Evolutionary conservation across 2,888 invertebrate genomes (phyloP), one percentile per base, ranked within the genome.

Genomic region (Campaea margaritaria): DNA sequence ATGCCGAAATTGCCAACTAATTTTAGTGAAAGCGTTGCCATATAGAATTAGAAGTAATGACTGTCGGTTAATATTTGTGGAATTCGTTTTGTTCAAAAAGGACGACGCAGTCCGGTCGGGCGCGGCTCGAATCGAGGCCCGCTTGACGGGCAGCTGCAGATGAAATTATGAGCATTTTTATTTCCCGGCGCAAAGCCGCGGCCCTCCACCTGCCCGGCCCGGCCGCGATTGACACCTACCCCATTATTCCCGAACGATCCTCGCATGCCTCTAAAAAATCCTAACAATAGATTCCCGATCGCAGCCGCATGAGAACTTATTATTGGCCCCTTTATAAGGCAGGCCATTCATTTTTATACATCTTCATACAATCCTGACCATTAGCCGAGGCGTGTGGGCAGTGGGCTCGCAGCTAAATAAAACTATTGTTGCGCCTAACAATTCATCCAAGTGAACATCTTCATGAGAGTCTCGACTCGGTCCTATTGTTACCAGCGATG

Each of bases 311-410:
- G 89, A 88, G 89, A 90, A 89, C 85, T 87, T 90, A 91, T 91
- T 89, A 91, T 91, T 91, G 85, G 89, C 85, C 86, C 79, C 79
- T 83, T 84, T 85, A 89, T 85, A 86, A 86, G 78, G 76, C 76
- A 76, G 81, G 75, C 88, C 81, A 85, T 89, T 89, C 88, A 86
- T 86, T 89, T 89, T 89, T 86, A 67, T 67, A 91, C 86, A 87
- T 89, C 91, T 90, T 88, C 83, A 89, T 90, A 92, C 87, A 90
- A 89, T 86, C 82, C 87, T 83, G 76, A 78, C 91, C 88, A 92
- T 92, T 92, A 91, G 85, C 81, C 78, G 75, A 86, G 90, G 89
- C 91, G 91, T 90, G 91, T 91, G 91, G 92, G 91, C 87, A 91
- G 90, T 85, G 87, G 90, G 90, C 89, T 85, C 76, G 82, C 65